Base-by-base conservation (phyloP, 2,797 vertebrate genomes). In the Mastacembelus armatus region DNA sequence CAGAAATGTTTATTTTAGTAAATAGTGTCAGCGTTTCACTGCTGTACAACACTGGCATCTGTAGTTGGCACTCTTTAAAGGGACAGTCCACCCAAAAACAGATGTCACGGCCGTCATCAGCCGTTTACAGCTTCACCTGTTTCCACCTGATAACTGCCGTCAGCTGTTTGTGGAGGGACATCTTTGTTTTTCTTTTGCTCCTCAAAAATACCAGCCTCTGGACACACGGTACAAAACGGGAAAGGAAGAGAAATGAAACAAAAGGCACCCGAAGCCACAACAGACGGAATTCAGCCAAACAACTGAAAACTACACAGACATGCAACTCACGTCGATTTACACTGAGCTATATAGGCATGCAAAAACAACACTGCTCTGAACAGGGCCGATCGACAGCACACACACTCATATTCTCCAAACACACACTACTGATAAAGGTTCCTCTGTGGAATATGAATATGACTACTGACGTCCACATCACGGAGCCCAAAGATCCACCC, bases 271-370 rank as follows among this genome's bases (percentile, higher is more conserved):
- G 38, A 79, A 80, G 72, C 66, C 81, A 90, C 88, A 38, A 87
- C 59, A 42, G 83, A 82, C 81, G 72, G 62, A 74, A 43, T 33
- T 86, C 88, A 88, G 94, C 92, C 65, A 58, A 68, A 87, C 94
- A 94, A 92, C 90, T 76, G 90, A 92, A 92, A 94, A 94, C 89
- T 83, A 87, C 89, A 89, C 76, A 63, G 88, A 95, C 95, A 96
- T 96, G 96, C 95, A 95, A 91, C 92, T 91, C 93, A 91, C 91
- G 91, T 91, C 92, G 89, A 81, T 91, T 94, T 94, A 95, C 93
- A 95, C 39, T 87, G 91, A 93, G 94, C 89, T 89, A 93, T 91
- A 94, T 87, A 94, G 80, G 93, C 95, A 95, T 96, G 95, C 95
- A 95, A 92, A 95, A 93, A 95, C 91, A 94, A 94, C 90, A 94